These are phyloP conservation scores for Channa argus DNA, from an alignment of 2,113 vertebrate species.

Conservation along the genomic window DNA sequence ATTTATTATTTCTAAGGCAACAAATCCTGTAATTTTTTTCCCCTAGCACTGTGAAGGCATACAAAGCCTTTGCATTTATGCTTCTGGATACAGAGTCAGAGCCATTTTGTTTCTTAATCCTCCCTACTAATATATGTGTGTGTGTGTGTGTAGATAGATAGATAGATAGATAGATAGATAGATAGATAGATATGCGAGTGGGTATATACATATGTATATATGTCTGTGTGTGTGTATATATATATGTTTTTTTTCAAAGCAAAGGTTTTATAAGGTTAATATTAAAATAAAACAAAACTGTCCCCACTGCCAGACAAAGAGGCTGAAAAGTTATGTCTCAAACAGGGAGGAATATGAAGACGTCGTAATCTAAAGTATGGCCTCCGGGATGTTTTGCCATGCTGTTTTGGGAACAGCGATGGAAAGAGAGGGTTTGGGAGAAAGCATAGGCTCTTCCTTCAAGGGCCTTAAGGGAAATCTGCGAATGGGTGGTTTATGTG, in stretches of 20 bases:
- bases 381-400: constrained; percentile 56
- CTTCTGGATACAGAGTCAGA: neutral
- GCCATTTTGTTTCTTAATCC: neutral
- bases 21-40: constrained; percentile 19
- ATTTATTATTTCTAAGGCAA: constrained; percentile 39
- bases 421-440: constrained; percentile 45
- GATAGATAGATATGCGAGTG: too few relatives aligned
- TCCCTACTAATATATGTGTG: neutral
- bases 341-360: constrained; percentile 30
- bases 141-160: neutral
- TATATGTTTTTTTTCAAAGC: constrained; percentile 25
- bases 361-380: constrained; percentile 47
- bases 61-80: constrained; percentile 10
- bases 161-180: too few relatives aligned
- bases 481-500: constrained; percentile 35
- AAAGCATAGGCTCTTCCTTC: constrained; percentile 42
- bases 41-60: constrained; percentile 2
- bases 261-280: constrained; percentile 51
- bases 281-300: constrained; percentile 59
- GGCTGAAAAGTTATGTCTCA: constrained; percentile 40
- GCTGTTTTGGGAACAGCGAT: constrained; percentile 63
- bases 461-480: constrained; percentile 53
- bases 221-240: too few relatives aligned
- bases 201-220: too few relatives aligned
- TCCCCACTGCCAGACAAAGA: constrained; percentile 50